These are phyloP conservation scores for Pachycephus smyrnensis DNA, from an alignment of 2,888 invertebrate genomes.

Conservation along the genomic window DNA sequence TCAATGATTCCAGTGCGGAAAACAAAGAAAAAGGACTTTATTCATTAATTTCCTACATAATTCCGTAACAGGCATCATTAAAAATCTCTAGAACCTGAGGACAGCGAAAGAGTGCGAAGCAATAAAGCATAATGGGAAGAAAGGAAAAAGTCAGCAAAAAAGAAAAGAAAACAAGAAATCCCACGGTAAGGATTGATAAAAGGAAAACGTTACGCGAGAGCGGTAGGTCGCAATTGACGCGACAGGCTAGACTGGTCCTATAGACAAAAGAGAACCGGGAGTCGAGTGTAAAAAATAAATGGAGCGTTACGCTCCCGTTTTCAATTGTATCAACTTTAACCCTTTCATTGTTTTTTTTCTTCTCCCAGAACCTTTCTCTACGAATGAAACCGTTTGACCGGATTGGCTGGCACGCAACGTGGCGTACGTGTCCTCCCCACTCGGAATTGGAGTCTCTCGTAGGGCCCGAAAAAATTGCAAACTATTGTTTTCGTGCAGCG, in stretches of 20 bases:
- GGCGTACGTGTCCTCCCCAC: conserved; percentile 5
- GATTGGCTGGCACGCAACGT: conserved; percentile 41
- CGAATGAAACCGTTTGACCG: conserved; percentile 57
- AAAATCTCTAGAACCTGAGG: background rate
- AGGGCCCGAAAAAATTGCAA: background rate
- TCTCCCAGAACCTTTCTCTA: conserved; percentile 26
- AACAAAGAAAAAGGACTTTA: background rate
- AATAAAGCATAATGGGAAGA: background rate
- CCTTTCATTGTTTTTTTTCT: conserved; percentile 52
- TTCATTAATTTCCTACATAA: background rate
- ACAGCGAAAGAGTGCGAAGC: background rate
- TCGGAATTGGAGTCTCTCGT: background rate
- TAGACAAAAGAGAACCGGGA: conserved; percentile 2
- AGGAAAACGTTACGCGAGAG: background rate
- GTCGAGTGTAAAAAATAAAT: conserved; percentile 51
- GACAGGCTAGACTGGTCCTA: background rate
- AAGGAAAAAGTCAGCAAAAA: background rate
- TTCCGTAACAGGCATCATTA: background rate
- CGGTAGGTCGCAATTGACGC: background rate
- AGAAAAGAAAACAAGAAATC: background rate
- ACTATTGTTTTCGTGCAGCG: conserved; percentile 26
- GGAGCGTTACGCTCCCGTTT: conserved; percentile 47
- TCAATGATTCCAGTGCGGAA: background rate
- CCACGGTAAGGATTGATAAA: background rate
- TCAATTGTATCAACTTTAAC: conserved; percentile 63